Evolutionary conservation across 1,140 invertebrate genomes (phyloP).

Genomic region (Portunus trituberculatus): DNA sequence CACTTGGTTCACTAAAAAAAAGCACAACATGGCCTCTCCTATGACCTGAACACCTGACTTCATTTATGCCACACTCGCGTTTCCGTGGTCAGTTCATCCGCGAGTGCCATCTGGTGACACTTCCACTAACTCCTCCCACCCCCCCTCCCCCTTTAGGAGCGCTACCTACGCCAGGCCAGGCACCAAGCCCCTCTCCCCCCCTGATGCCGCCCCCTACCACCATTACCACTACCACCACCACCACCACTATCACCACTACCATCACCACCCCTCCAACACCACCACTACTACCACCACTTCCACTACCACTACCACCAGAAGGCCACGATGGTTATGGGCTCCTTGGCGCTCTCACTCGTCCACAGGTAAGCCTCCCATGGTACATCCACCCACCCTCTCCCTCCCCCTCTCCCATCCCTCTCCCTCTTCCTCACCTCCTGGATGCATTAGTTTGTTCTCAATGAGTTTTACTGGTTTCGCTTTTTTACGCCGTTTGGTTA

Average conservation of each 20-base stretch:
- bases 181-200: conserved; percentile 58
- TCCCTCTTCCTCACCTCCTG: background rate
- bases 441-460: background rate
- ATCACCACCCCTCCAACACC: conserved; percentile 41
- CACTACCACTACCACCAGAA: conserved; percentile 54
- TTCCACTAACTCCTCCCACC: background rate
- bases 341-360: conserved; percentile 62
- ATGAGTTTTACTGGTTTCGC: background rate
- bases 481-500: background rate
- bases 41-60: too few species aligned
- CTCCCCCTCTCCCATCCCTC: background rate
- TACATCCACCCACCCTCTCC: background rate
- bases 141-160: conserved; percentile 49
- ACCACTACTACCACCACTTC: conserved; percentile 34
- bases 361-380: conserved; percentile 48
- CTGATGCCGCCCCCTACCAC: conserved; percentile 47
- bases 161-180: conserved; percentile 65
- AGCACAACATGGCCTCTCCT: too few species aligned
- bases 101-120: background rate
- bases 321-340: conserved; percentile 67
- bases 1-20: too few species aligned
- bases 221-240: conserved; percentile 51
- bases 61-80: too few species aligned
- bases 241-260: conserved; percentile 25
- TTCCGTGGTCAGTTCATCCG: background rate